These are phyloP conservation scores for Trichechus manatus DNA, from an alignment of 2,113 vertebrate genomes.

Conservation along the genomic window DNA sequence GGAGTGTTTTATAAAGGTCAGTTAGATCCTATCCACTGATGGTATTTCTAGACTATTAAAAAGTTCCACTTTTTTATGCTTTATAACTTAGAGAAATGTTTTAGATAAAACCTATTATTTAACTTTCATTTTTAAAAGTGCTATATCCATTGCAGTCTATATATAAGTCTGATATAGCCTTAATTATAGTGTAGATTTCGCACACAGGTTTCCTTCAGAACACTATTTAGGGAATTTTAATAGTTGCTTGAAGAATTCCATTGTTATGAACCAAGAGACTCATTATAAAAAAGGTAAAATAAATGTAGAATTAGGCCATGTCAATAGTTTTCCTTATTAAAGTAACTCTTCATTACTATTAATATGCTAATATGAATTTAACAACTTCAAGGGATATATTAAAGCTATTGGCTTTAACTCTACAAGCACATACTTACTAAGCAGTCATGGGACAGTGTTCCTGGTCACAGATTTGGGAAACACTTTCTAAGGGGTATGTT, in stretches of 20 bases:
- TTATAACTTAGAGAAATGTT: background rate
- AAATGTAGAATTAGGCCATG: background rate
- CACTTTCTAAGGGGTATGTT: background rate
- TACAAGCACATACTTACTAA: background rate
- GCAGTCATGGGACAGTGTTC: background rate
- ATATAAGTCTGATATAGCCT: background rate
- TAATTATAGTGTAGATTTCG: background rate
- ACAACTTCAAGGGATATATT: background rate
- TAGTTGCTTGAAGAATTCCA: background rate
- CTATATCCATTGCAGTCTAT: background rate
- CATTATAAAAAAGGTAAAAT: background rate
- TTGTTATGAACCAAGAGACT: background rate
- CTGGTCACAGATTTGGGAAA: background rate
- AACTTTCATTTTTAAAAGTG: background rate
- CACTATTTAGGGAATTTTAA: background rate
- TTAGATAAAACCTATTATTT: background rate
- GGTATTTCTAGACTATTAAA: background rate
- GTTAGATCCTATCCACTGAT: background rate
- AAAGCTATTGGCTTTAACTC: background rate
- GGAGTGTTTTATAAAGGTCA: background rate
- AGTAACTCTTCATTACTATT: background rate
- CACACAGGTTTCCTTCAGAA: background rate
- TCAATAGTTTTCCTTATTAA: background rate
- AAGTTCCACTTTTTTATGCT: background rate
- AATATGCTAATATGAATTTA: background rate